Conservation (phyloP, 2,888 invertebrate species). For the Xylota sylvarum region DNA sequence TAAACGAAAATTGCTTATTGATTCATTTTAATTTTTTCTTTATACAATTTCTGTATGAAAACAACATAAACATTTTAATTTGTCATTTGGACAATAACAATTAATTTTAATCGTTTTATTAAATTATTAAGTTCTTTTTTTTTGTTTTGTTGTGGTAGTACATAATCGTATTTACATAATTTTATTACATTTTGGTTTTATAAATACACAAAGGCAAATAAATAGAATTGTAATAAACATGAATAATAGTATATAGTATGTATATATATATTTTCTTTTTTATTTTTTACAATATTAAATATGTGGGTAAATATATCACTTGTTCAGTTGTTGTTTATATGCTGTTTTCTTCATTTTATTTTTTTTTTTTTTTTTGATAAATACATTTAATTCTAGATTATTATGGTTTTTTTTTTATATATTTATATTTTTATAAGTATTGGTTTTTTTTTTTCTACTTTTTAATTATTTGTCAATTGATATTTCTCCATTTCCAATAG, state of each 20-base stretch:
- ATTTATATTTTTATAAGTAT: constrained; percentile 35
- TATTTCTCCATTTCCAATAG: constrained; percentile 85
- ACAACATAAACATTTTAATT: constrained; percentile 30
- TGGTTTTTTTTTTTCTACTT: constrained; percentile 23
- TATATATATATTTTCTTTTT: constrained; percentile 46
- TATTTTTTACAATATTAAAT: constrained; percentile 70
- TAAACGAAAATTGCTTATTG: constrained; percentile 35
- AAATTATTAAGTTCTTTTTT: constrained; percentile 9
- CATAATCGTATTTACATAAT: constrained; percentile 65
- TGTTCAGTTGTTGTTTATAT: constrained; percentile 72
- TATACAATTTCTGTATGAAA: constrained; percentile 13
- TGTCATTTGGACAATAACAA: constrained; percentile 51
- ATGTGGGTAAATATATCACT: constrained; percentile 77
- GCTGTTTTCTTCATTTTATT: constrained; percentile 21
- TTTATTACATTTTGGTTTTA: constrained; percentile 34
- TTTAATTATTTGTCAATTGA: constrained; percentile 85
- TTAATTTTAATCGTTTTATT: constrained; percentile 9
- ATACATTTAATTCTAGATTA: constrained; percentile 68
- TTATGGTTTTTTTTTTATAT: constrained; percentile 36
- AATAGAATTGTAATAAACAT: constrained; percentile 64
- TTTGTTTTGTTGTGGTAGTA: constrained; percentile 37
- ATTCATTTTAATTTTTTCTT: constrained; percentile 6
- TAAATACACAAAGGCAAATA: constrained; percentile 65
- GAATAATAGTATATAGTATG: constrained; percentile 61
- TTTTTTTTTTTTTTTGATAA: constrained; percentile 53